Evolutionary conservation across 1,140 invertebrate species (phyloP).

Genomic region (Hylaeus anthracinus): DNA sequence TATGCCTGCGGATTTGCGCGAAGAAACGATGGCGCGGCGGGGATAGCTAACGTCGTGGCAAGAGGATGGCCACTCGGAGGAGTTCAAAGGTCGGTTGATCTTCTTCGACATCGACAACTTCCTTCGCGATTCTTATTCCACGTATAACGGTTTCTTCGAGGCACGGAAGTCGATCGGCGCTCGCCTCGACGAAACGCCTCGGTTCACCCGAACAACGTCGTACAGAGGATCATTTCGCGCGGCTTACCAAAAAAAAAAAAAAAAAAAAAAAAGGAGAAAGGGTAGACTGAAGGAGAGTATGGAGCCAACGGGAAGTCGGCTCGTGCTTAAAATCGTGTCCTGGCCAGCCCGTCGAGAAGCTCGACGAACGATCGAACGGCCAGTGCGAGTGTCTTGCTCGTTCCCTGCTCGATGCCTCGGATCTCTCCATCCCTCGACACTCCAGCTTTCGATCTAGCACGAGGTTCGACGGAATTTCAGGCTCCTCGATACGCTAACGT

Average conservation of each 20-base stretch:
- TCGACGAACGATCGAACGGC: slow-evolving; percentile 20
- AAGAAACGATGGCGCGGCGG: too few relatives aligned
- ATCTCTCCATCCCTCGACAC: neutral
- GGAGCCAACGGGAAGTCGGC: neutral
- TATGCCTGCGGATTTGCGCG: too few relatives aligned
- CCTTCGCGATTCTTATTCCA: too few relatives aligned
- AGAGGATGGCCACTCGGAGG: too few relatives aligned
- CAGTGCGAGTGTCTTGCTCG: slow-evolving; percentile 22
- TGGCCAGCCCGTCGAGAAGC: neutral
- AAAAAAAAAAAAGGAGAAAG: slow-evolving; percentile 12
- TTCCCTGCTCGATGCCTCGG: slow-evolving; percentile 54
- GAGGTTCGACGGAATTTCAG: slow-evolving; percentile 1
- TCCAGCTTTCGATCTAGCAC: neutral
- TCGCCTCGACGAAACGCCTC: neutral
- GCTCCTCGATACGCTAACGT: slow-evolving; percentile 2
- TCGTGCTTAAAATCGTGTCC: slow-evolving; percentile 34
- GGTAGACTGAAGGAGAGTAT: neutral
- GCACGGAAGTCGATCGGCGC: neutral
- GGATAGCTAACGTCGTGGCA: too few relatives aligned
- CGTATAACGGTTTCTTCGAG: neutral
- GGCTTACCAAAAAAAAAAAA: slow-evolving; percentile 12
- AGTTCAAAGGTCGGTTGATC: neutral
- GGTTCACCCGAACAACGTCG: slow-evolving; percentile 17
- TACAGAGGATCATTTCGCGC: slow-evolving; percentile 34
- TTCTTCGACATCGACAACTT: neutral